Evolutionary conservation across 1,140 invertebrate species (phyloP), one percentile per base, ranked within the genome.

Genomic region (Bactericera cockerelli): DNA sequence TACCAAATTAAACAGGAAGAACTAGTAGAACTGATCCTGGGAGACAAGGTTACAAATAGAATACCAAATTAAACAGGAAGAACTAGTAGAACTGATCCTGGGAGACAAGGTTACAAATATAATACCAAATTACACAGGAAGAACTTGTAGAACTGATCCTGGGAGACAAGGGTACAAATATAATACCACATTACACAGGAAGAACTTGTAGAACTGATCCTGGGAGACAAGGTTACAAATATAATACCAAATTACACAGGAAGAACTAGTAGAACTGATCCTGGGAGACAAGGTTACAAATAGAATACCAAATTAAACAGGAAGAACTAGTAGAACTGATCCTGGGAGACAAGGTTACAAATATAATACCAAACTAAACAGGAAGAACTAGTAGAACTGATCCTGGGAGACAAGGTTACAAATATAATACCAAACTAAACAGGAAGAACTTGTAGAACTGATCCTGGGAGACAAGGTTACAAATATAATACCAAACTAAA

Each of bases 181-280:
- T 2, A 26, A n/a, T n/a, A n/a, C n/a, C 16, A 99, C 74, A 71
- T 98, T 92, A 0, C 93, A 94, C 64, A 92, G 74, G 73, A 99
- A 99, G 71, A 93, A 96, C 69, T 90, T 87, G 73, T 94, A 92
- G 75, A 96, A 99, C 76, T 99, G 95, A 71, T 98, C 96, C 82
- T 98, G 81, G 58, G 71, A 59, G 58, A 26, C 24, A 59, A 59
- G 1, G 58, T 38, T 24, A 55, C 16, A 14, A 1, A 60, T 26
- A 57, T 2, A 26, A n/a, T n/a, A n/a, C n/a, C 16, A 99, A 74
- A 71, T 98, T 92, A 0, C 93, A 94, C 64, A 92, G 74, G 73
- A 99, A 99, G 71, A 93, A 96, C 69, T 90, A 87, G 73, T 94
- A 92, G 75, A 96, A 99, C 76, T 99, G 95, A 71, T 98, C 96